phyloP scores from a whole-genome alignment of 2,888 invertebrate genomes.

The Ichneumon xanthorius region DNA sequence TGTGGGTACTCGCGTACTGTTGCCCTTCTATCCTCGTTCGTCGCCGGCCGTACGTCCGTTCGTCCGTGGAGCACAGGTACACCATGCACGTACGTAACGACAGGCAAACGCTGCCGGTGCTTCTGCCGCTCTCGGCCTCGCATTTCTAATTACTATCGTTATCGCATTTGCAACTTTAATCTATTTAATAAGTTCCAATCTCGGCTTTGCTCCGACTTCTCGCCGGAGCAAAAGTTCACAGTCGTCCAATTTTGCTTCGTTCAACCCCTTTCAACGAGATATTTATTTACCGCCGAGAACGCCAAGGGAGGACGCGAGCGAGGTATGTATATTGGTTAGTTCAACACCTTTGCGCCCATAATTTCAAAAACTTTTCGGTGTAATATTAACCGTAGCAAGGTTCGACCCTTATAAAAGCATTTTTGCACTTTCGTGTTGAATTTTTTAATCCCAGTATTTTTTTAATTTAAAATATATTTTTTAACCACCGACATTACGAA shows the following conservation, averaged over 20 bases:
- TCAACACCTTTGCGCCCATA: not conserved
- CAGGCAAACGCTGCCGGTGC: slow-evolving; percentile 63
- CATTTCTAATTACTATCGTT: slow-evolving; percentile 80
- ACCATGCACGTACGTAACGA: slow-evolving; percentile 60
- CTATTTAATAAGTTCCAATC: slow-evolving; percentile 80
- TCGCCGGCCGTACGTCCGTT: slow-evolving; percentile 17
- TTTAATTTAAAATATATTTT: too few species aligned
- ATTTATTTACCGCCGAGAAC: not conserved
- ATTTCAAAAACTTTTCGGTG: not conserved
- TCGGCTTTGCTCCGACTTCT: slow-evolving; percentile 30
- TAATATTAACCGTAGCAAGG: not conserved
- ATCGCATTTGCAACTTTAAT: slow-evolving; percentile 81
- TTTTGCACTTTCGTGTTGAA: too few species aligned
- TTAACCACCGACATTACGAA: too few species aligned
- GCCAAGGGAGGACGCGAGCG: not conserved
- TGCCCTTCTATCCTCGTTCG: slow-evolving; percentile 31
- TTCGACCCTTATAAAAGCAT: too few species aligned
- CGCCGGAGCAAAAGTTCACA: not conserved
- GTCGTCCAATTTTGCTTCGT: not conserved
- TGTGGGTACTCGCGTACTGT: slow-evolving; percentile 16
- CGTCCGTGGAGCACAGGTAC: slow-evolving; percentile 22
- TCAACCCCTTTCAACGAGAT: slow-evolving; percentile 1
- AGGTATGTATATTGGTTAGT: not conserved
- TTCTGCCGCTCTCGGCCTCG: slow-evolving; percentile 45
- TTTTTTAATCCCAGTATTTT: too few species aligned